Evolutionary conservation across 2,888 invertebrate genomes (phyloP).

Genomic region (Volucella inanis): DNA sequence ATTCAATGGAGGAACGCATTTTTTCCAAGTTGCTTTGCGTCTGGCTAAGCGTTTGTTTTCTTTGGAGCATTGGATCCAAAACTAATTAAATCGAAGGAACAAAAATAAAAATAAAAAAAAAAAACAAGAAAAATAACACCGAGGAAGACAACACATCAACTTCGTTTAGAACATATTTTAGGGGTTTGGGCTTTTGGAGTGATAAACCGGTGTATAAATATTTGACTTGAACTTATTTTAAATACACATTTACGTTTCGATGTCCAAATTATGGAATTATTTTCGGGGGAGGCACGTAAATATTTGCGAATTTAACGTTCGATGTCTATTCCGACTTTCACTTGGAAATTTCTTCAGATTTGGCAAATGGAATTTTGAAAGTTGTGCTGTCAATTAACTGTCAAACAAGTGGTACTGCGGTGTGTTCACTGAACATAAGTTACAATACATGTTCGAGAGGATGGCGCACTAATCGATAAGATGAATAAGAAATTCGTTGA

Average conservation of each 20-base stretch:
- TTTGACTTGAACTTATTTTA: not conserved
- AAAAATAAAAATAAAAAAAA: conserved; percentile 11
- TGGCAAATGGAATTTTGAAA: conserved; percentile 72
- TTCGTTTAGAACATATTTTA: conserved; percentile 62
- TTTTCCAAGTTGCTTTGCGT: conserved; percentile 28
- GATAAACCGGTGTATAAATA: not conserved
- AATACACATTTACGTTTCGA: not conserved
- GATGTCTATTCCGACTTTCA: conserved; percentile 53
- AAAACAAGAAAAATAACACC: conserved; percentile 40
- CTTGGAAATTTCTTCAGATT: conserved; percentile 70
- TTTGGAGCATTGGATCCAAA: conserved; percentile 20
- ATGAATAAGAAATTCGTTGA: too few relatives aligned
- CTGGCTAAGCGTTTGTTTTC: conserved; percentile 18
- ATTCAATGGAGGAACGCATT: conserved; percentile 86
- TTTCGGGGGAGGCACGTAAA: conserved; percentile 29
- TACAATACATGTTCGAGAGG: not conserved
- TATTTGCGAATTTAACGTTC: conserved; percentile 31
- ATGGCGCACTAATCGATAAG: conserved; percentile 5
- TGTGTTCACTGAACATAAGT: conserved; percentile 35
- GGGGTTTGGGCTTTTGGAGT: not conserved
- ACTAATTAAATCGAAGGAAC: conserved; percentile 9
- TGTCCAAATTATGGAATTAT: not conserved
- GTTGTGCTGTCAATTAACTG: conserved; percentile 61
- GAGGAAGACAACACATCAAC: conserved; percentile 69
- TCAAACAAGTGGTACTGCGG: conserved; percentile 70